These are phyloP conservation scores for Agonopterix arenella DNA, from an alignment of 2,888 invertebrate genomes.

Conservation along the genomic window DNA sequence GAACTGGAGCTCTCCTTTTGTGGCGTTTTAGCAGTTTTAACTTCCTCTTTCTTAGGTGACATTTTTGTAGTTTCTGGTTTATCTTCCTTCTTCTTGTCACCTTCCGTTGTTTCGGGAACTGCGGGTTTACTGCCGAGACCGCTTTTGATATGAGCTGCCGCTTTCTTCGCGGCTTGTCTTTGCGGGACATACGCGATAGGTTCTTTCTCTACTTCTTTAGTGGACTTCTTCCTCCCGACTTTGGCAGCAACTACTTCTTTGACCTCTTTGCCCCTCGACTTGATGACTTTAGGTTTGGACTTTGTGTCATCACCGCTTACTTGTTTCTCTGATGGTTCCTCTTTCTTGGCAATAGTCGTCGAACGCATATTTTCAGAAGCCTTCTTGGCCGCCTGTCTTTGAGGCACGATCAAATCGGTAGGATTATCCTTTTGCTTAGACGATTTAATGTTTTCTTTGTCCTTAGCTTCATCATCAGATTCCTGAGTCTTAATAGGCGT, in stretches of 20 bases:
- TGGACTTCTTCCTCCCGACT: constrained; percentile 61
- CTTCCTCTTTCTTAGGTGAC: constrained; percentile 63
- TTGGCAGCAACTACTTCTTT: constrained; percentile 43
- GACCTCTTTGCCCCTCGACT: constrained; percentile 60
- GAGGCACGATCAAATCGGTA: constrained; percentile 92
- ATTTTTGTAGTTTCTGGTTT: constrained; percentile 40
- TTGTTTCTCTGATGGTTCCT: constrained; percentile 51
- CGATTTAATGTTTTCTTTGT: constrained; percentile 66
- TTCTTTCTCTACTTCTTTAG: constrained; percentile 80
- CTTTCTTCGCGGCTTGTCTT: constrained; percentile 93
- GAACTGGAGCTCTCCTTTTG: constrained; percentile 69
- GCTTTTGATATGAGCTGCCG: constrained; percentile 92
- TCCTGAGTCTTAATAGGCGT: constrained; percentile 34
- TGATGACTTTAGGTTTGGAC: constrained; percentile 51
- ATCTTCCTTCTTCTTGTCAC: constrained; percentile 59
- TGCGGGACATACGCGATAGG: constrained; percentile 91
- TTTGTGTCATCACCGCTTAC: constrained; percentile 49
- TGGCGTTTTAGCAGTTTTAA: constrained; percentile 41
- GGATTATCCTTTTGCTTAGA: constrained; percentile 77
- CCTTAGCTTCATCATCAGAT: constrained; percentile 65
- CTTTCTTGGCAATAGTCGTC: constrained; percentile 72
- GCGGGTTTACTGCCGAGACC: constrained; percentile 79
- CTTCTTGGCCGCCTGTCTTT: constrained; percentile 93
- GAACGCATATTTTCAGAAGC: constrained; percentile 91
- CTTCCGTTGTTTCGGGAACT: constrained; percentile 43